Percentiles rank a stretch among this genome's conserved stretches.
phyloP scores from a whole-genome alignment of 2,797 vertebrate genomes.

The Clarias platycephalus region DNA sequence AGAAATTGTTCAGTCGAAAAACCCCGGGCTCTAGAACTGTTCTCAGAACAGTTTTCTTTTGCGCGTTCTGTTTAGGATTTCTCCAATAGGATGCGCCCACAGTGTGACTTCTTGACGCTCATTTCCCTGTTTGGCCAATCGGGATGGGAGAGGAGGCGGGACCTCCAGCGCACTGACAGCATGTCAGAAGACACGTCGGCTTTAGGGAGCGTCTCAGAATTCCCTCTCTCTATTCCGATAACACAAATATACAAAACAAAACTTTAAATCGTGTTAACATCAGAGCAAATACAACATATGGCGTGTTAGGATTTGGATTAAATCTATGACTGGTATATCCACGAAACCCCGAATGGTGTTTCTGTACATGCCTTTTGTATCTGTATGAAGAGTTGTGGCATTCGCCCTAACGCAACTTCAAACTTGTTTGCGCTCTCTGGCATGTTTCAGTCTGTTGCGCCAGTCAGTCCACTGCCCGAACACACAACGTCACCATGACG shows the following conservation, averaged over 20 bases:
- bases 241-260: neutral
- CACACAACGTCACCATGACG: slow-evolving; percentile 29
- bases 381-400: neutral
- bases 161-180: slow-evolving; percentile 44
- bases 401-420: neutral
- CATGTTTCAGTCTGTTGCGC: slow-evolving; percentile 29
- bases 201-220: slow-evolving; percentile 54
- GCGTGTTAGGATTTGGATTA: neutral
- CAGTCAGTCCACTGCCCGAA: slow-evolving; percentile 1
- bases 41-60: too few relatives aligned
- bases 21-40: too few relatives aligned
- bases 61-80: too few relatives aligned
- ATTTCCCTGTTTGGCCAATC: slow-evolving; percentile 34
- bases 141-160: slow-evolving; percentile 42
- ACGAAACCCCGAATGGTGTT: neutral
- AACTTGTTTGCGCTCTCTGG: slow-evolving; percentile 19
- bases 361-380: neutral
- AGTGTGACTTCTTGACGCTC: too few relatives aligned
- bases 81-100: too few relatives aligned
- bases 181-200: slow-evolving; percentile 29
- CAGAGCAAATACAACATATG: neutral
- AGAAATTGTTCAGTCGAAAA: too few relatives aligned
- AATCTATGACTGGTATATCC: neutral
- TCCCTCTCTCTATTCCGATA: neutral
- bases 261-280: neutral